These are phyloP conservation scores for Dynastes hyllus DNA, from an alignment of 2,888 invertebrate species.

Conservation along the genomic window DNA sequence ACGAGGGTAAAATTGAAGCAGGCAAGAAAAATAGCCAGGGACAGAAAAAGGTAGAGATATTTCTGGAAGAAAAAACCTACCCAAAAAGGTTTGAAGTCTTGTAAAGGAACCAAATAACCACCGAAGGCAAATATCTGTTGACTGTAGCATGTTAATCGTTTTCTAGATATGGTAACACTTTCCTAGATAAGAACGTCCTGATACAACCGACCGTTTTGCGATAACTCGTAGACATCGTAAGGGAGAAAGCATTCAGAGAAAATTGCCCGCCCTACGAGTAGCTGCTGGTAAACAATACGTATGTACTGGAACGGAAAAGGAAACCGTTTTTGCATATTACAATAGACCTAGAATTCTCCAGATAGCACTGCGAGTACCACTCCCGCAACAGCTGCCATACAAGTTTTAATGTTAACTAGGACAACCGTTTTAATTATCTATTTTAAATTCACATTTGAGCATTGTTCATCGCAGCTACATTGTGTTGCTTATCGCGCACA, in stretches of 20 bases:
- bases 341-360: neutral
- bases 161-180: conserved; percentile 22
- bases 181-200: conserved; percentile 4
- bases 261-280: neutral
- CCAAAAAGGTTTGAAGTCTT: too few species aligned
- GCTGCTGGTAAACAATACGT: conserved; percentile 20
- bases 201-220: neutral
- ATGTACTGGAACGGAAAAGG: conserved; percentile 10
- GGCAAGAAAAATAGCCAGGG: too few species aligned
- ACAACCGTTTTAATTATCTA: conserved; percentile 40
- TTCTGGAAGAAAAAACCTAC: too few species aligned
- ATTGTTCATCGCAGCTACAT: conserved; percentile 29
- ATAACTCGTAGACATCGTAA: neutral
- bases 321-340: conserved; percentile 27
- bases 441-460: conserved; percentile 32
- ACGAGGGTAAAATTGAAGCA: too few species aligned
- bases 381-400: neutral
- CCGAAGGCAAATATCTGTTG: neutral
- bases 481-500: conserved; percentile 1
- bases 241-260: conserved; percentile 1
- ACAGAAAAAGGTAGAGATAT: too few species aligned
- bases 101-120: neutral
- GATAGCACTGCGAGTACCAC: neutral
- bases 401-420: conserved; percentile 20
- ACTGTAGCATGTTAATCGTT: neutral